These are phyloP conservation scores for Musca domestica DNA, from an alignment of 1,140 invertebrate species.

Conservation along the genomic window DNA sequence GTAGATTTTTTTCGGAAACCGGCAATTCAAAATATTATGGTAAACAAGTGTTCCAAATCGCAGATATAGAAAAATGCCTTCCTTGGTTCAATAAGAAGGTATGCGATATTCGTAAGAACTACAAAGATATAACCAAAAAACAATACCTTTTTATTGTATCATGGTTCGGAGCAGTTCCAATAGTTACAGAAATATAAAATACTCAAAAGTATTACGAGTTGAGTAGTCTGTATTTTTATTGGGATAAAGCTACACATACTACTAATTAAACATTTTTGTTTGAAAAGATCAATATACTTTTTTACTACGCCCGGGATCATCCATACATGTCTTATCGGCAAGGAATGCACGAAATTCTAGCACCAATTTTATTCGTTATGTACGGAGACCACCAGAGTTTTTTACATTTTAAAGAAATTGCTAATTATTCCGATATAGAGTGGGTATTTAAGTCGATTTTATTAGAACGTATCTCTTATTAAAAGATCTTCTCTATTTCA, in stretches of 20 bases:
- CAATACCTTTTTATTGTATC: too few species aligned
- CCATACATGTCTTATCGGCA: conserved; percentile 72
- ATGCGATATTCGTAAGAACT: too few species aligned
- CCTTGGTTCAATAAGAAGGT: too few species aligned
- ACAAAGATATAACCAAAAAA: too few species aligned
- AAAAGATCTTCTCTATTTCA: conserved; percentile 31
- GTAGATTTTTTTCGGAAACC: conserved; percentile 73
- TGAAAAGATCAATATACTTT: conserved; percentile 52
- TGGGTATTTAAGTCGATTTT: not conserved
- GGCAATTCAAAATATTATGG: conserved; percentile 69
- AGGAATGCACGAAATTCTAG: conserved; percentile 83
- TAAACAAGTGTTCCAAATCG: too few species aligned
- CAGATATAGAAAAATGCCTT: too few species aligned
- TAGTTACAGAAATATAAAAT: too few species aligned
- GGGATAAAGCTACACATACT: too few species aligned
- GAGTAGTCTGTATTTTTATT: too few species aligned
- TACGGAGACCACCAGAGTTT: conserved; percentile 71
- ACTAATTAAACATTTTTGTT: not conserved
- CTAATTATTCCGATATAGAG: conserved; percentile 43
- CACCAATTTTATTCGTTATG: conserved; percentile 72
- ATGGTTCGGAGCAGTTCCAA: too few species aligned
- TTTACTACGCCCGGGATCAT: conserved; percentile 72
- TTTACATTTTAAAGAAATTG: conserved; percentile 49
- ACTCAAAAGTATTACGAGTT: too few species aligned
- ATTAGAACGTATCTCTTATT: not conserved